Conservation (phyloP, 2,113 vertebrate genomes). For the Syngnathus scovelli region DNA sequence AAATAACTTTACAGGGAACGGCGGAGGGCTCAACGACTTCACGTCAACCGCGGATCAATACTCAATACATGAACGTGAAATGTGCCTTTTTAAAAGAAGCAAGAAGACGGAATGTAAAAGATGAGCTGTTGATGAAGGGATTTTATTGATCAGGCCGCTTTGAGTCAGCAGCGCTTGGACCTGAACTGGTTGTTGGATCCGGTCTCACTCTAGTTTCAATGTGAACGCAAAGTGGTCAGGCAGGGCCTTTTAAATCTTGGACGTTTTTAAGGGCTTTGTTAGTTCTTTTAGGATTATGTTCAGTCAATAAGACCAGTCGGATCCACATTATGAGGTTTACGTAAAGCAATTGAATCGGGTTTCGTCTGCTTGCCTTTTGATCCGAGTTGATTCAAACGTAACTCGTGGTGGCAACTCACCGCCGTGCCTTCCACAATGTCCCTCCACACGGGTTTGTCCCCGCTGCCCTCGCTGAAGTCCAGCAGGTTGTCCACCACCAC, state of each 20-base stretch:
- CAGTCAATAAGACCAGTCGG: constrained; percentile 1
- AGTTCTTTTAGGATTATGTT: not conserved
- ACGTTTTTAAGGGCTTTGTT: not conserved
- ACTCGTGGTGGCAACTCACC: constrained; percentile 64
- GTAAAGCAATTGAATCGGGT: not conserved
- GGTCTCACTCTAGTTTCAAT: not conserved
- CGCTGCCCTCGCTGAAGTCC: constrained; percentile 86
- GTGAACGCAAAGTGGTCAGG: not conserved
- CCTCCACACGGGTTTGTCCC: constrained; percentile 85
- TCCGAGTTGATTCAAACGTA: not conserved
- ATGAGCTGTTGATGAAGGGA: not conserved
- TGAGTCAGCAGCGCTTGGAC: not conserved
- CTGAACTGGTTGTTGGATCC: not conserved
- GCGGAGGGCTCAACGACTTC: not conserved
- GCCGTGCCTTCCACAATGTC: constrained; percentile 86
- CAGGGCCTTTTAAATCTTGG: not conserved
- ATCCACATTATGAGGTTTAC: constrained; percentile 5
- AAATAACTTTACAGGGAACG: not conserved
- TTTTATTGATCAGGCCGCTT: not conserved
- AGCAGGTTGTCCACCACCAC: constrained; percentile 92
- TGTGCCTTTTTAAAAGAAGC: not conserved
- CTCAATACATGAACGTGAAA: not conserved
- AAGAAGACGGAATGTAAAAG: not conserved
- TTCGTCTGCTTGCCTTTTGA: not conserved
- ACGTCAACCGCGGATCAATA: not conserved